Base-by-base conservation (phyloP, 2,888 invertebrate species). In the Craniophora ligustri region DNA sequence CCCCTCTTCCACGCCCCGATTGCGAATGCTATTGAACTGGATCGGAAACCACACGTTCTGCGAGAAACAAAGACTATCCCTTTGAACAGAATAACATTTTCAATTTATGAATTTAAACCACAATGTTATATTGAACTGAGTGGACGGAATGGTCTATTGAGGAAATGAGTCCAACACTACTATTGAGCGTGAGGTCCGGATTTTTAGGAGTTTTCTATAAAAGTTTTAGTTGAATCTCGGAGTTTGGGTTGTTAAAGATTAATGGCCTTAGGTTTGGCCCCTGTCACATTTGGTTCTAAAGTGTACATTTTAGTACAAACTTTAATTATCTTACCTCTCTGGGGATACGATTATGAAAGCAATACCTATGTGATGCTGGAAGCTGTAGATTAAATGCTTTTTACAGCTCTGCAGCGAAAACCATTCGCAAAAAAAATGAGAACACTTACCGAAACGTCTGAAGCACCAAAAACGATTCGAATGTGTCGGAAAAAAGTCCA, bases 21-120 rank as follows among this genome's bases (percentile, higher is more conserved):
- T 60, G 63, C 67, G 40, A 64, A 60, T 60, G 63, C 67, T 64
- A 67, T 64, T 64, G 67, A 67, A 64, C 63, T 64, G 67, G 31
- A 64, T 64, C 63, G 61, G 67, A 64, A 64, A 67, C 61, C 62
- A 53, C 53, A 53, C 63, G 61, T 41, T 41, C 67, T 42, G 21
- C 44, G 48, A 67, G 61, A 53, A 48, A 67, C 67, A 64, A 67
- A 64, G 61, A 67, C 40, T 18, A 11, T 28, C 40, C 18, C 23
- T 48, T 14, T 41, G 32, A 45, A 49, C 50, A 61, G 45, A 53
- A 64, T 61, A 67, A 67, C 47, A 67, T 67, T 53, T 60, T 48
- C 40, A 48, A 53, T 66, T 36, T 64, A 48, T 53, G 45, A 66
- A 60, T 48, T 44, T 11, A n/a, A n/a, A 40, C 34, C 11, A 34